Percentiles rank a stretch among this genome's conserved stretches.
These are phyloP conservation scores for Cosmorhoe ocellata DNA, from an alignment of 2,888 invertebrate species.

Conservation along the genomic window DNA sequence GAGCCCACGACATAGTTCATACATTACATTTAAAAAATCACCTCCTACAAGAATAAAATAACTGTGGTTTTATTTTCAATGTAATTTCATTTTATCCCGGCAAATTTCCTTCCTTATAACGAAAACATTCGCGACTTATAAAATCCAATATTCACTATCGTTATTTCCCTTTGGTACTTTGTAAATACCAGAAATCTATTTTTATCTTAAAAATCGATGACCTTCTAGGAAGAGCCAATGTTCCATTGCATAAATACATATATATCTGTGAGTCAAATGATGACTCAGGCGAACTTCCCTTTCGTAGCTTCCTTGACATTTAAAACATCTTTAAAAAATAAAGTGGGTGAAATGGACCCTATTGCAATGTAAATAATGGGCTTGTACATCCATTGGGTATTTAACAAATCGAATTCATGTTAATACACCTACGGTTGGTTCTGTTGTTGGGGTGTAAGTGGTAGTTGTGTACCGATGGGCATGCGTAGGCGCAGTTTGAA, in stretches of 20 bases:
- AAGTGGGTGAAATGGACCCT: conserved; percentile 23
- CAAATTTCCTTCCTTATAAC: conserved; percentile 13
- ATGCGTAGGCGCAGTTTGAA: conserved; percentile 49
- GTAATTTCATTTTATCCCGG: neutral
- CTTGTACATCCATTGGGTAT: conserved; percentile 13
- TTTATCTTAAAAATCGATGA: conserved; percentile 22
- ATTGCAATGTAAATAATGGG: conserved; percentile 17
- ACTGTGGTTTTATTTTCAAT: neutral
- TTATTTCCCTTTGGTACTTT: conserved; percentile 9
- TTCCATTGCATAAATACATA: conserved; percentile 10
- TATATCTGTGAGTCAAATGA: conserved; percentile 26
- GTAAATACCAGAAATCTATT: conserved; percentile 26
- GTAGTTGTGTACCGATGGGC: conserved; percentile 32
- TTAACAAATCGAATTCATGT: conserved; percentile 30
- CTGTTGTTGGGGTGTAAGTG: conserved; percentile 40
- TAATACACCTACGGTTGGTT: conserved; percentile 23
- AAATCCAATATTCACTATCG: conserved; percentile 12
- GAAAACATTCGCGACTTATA: conserved; percentile 12
- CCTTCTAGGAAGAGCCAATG: conserved; percentile 25
- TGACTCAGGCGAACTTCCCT: conserved; percentile 27
- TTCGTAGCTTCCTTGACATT: conserved; percentile 34
- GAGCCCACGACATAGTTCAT: too few species aligned
- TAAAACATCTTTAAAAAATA: conserved; percentile 21
- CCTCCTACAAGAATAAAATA: neutral
- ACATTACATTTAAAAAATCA: too few species aligned